Conservation (phyloP, 2,797 vertebrate genomes). For the Epinephelus coioides region DNA sequence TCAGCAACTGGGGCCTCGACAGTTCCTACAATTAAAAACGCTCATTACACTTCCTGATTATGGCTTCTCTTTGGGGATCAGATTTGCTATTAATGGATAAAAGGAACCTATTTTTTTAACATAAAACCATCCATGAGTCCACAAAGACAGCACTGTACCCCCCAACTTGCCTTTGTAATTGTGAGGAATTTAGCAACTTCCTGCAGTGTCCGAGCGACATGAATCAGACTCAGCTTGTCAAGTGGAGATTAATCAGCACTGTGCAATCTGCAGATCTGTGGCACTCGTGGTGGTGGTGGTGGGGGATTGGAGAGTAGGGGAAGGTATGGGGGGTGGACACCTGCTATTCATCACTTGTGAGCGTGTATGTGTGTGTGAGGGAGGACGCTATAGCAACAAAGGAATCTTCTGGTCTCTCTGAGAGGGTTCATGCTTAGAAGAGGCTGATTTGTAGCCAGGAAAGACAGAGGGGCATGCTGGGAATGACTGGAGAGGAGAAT, state of each 20-base stretch:
- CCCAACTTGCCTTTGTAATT: constrained; percentile 1
- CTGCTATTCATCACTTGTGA: constrained; percentile 60
- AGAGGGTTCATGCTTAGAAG: constrained; percentile 20
- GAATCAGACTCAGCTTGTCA: constrained; percentile 52
- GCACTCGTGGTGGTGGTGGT: constrained; percentile 18
- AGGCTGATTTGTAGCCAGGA: constrained; percentile 43
- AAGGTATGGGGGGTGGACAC: constrained; percentile 23
- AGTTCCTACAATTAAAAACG: background rate
- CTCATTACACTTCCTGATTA: background rate
- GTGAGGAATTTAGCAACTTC: constrained; percentile 14
- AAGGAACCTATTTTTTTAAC: constrained; percentile 14
- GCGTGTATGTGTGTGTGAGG: constrained; percentile 6
- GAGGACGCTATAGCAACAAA: constrained; percentile 39
- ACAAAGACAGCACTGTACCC: background rate
- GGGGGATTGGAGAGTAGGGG: constrained; percentile 8
- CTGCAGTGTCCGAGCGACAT: constrained; percentile 24
- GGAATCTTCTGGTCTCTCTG: constrained; percentile 35
- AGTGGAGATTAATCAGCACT: constrained; percentile 52
- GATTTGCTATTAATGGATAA: background rate
- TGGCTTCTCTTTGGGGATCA: background rate
- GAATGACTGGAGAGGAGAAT: constrained; percentile 20
- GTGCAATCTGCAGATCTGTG: constrained; percentile 64
- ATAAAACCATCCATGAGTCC: background rate
- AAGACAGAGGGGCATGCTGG: constrained; percentile 2
- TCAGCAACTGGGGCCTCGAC: background rate